A percentile compares a stretch with the other conserved stretches of the same genome.
Evolutionary conservation across 2,888 invertebrate genomes (phyloP).

Genomic region (Drosophila atroscutellata): DNA sequence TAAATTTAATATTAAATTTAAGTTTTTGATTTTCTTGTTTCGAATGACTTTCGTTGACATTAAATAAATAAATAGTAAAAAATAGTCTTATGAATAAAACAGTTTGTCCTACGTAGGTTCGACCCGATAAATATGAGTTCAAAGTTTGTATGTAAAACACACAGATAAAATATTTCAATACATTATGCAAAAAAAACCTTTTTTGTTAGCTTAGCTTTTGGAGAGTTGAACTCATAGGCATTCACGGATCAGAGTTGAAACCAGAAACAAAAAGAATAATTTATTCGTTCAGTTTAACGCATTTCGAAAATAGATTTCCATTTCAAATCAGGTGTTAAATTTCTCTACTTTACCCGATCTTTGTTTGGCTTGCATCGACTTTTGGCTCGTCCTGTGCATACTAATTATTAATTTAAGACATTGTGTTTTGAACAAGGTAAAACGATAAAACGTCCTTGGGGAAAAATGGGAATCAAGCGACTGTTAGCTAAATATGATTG

Average conservation of each 20-base stretch:
- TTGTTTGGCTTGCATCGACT: background rate
- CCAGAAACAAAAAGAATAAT: background rate
- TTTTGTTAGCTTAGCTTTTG: background rate
- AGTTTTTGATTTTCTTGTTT: background rate
- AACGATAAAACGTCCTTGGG: constrained; percentile 14
- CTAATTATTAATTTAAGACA: constrained; percentile 55
- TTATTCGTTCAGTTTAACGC: background rate
- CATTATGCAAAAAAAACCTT: background rate
- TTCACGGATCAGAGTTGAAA: background rate
- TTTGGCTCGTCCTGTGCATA: constrained; percentile 46
- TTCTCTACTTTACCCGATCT: background rate
- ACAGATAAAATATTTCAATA: background rate
- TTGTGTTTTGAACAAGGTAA: constrained; percentile 26
- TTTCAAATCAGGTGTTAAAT: background rate
- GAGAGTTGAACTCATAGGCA: background rate
- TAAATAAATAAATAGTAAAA: background rate
- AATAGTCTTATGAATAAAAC: background rate
- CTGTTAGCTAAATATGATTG: constrained; percentile 36
- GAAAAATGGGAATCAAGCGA: constrained; percentile 25
- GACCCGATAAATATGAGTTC: background rate
- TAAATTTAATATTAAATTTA: background rate
- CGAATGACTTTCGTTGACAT: background rate
- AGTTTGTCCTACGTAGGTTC: background rate
- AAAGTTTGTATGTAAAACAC: background rate
- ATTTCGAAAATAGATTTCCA: background rate